phyloP scores from a whole-genome alignment of 2,113 vertebrate species.

The Calyptomena viridis region DNA sequence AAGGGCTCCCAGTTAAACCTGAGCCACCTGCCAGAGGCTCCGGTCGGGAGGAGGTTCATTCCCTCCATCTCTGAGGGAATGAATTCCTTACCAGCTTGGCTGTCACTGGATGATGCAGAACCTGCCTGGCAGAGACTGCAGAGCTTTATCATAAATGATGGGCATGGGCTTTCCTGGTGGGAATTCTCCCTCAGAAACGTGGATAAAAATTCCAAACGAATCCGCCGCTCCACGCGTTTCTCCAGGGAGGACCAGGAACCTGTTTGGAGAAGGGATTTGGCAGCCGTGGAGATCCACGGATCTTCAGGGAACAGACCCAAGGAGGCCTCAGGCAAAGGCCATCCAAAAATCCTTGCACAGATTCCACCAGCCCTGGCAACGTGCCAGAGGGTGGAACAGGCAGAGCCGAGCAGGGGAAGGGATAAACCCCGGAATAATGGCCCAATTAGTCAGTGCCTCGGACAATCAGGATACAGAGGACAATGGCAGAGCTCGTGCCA shows the following conservation, averaged over 20 bases:
- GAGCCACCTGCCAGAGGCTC: background rate
- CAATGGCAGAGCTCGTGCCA: background rate
- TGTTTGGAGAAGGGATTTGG: background rate
- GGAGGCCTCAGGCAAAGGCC: background rate
- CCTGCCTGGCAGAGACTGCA: background rate
- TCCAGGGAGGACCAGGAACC: background rate
- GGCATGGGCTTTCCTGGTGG: background rate
- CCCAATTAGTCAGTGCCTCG: background rate
- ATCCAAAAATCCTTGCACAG: background rate
- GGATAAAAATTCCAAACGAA: background rate
- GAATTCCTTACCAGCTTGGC: background rate
- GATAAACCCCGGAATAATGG: background rate
- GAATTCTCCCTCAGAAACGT: background rate
- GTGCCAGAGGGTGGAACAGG: background rate
- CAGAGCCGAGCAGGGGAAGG: background rate
- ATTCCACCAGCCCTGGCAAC: background rate
- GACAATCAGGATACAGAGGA: background rate
- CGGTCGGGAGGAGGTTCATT: background rate
- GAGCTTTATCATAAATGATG: background rate
- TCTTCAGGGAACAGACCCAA: background rate
- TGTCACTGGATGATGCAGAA: background rate
- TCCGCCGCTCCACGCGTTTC: rapidly evolving
- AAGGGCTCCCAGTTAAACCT: background rate
- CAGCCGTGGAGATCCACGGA: background rate
- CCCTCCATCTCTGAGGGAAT: background rate